phyloP scores from a whole-genome alignment of 2,113 vertebrate species.

The Oreocharis arfaki region DNA sequence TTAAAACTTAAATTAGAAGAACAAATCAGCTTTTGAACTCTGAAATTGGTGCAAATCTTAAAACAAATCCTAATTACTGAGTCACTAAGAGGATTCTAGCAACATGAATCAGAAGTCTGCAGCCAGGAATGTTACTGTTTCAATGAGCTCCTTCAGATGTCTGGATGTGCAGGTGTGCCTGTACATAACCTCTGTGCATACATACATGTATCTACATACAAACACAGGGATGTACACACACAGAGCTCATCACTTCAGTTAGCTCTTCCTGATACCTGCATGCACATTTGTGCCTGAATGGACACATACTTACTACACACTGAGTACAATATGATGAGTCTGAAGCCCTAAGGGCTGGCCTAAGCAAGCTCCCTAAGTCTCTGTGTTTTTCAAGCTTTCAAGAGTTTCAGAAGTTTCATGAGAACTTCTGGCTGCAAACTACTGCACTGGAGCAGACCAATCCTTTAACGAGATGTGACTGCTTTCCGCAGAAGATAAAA shows the following conservation, averaged over 20 bases:
- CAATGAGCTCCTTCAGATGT: neutral
- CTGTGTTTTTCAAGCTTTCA: neutral
- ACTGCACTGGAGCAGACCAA: neutral
- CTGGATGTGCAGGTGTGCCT: rapidly evolving
- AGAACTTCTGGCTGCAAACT: neutral
- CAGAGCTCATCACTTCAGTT: neutral
- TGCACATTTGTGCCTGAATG: neutral
- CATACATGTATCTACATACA: neutral
- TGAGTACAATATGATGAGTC: neutral
- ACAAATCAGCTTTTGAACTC: neutral
- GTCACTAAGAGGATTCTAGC: neutral
- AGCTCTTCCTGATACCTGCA: neutral
- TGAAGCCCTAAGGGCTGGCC: neutral
- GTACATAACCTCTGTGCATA: neutral
- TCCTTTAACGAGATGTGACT: neutral
- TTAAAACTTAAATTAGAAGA: constrained; percentile 4
- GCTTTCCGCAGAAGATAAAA: neutral
- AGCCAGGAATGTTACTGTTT: neutral
- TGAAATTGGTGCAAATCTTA: constrained; percentile 2
- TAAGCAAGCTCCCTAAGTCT: neutral
- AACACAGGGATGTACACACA: neutral
- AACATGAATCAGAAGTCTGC: neutral
- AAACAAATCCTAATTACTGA: constrained; percentile 11
- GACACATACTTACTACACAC: neutral
- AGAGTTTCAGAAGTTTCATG: neutral